These are phyloP conservation scores for Latrodectus geometricus DNA, from an alignment of 1,140 invertebrate species.

Conservation along the genomic window DNA sequence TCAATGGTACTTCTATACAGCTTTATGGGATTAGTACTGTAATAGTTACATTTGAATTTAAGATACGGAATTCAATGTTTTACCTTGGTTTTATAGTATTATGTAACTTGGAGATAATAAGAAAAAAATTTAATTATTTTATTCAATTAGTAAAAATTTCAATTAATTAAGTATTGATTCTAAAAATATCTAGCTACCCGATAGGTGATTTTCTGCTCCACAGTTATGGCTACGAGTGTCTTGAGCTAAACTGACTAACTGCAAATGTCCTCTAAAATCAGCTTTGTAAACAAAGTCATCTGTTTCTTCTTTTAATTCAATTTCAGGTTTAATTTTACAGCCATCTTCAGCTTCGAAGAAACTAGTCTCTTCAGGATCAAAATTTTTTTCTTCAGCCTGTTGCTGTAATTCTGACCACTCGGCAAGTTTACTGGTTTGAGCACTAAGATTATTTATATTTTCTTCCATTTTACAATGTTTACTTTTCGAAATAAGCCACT, in stretches of 20 bases:
- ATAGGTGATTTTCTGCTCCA: not conserved
- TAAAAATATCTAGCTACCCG: not conserved
- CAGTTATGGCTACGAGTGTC: not conserved
- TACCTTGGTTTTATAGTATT: too few relatives aligned
- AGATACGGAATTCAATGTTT: too few relatives aligned
- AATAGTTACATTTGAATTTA: too few relatives aligned
- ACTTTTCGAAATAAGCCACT: too few relatives aligned
- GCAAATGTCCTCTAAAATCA: slow-evolving; percentile 29
- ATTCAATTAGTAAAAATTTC: not conserved
- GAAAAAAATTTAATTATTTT: too few relatives aligned
- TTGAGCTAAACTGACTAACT: slow-evolving; percentile 5
- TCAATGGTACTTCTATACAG: too few relatives aligned
- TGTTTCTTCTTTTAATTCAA: slow-evolving; percentile 36
- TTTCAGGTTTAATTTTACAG: slow-evolving; percentile 39
- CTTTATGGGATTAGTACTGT: too few relatives aligned
- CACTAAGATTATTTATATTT: too few relatives aligned
- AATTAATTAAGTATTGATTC: not conserved
- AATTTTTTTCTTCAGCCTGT: not conserved
- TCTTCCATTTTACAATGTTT: too few relatives aligned
- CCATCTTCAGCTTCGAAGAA: slow-evolving; percentile 24
- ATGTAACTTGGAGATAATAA: too few relatives aligned
- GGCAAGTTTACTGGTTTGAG: not conserved
- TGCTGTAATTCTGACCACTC: not conserved
- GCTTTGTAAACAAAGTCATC: slow-evolving; percentile 34
- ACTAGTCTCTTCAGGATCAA: slow-evolving; percentile 10